A percentile compares a stretch with the other conserved stretches of the same genome.
Conservation (phyloP, 2,113 vertebrate genomes). For the Silurus glanis region DNA sequence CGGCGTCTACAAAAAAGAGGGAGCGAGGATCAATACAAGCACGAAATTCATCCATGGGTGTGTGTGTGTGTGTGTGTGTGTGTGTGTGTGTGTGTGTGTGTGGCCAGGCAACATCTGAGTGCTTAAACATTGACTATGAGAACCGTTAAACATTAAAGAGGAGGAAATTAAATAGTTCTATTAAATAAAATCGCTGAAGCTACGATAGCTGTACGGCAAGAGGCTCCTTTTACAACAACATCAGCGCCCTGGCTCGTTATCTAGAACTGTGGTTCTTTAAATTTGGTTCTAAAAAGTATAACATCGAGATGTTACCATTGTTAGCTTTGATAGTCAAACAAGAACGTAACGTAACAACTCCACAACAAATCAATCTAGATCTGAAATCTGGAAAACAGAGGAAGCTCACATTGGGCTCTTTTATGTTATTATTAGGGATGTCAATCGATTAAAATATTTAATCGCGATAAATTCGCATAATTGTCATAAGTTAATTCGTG, state of each 20-base stretch:
- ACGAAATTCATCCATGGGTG: constrained; percentile 7
- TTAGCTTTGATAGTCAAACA: neutral
- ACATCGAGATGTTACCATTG: neutral
- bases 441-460: too few species aligned
- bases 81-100: constrained; percentile 36
- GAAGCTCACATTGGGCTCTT: too few species aligned
- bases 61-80: constrained; percentile 30
- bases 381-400: too few species aligned
- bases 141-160: neutral
- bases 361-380: neutral
- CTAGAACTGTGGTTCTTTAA: neutral
- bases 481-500: too few species aligned
- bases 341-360: neutral
- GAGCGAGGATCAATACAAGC: constrained; percentile 75
- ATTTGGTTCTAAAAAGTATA: neutral
- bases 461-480: too few species aligned
- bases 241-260: neutral
- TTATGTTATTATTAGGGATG: too few species aligned
- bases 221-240: neutral
- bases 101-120: neutral
- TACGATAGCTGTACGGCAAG: neutral
- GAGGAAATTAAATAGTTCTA: neutral
- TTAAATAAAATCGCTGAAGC: neutral
- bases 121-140: neutral
- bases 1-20: constrained; percentile 70